Evolutionary conservation across 2,888 invertebrate genomes (phyloP).

Genomic region (Pseudoips prasinana): DNA sequence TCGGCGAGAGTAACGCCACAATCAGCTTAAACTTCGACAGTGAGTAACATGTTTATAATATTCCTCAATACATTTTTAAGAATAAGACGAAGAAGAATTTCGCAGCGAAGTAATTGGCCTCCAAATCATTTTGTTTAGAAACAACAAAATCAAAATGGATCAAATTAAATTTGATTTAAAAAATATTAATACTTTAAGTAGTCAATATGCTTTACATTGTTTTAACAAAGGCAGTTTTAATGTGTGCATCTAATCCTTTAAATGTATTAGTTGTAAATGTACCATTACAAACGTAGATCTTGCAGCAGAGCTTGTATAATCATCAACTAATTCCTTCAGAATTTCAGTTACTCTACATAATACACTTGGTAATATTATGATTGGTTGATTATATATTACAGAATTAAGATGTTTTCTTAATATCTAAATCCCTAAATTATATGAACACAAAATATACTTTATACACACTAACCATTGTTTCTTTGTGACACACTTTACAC

Average conservation of each 20-base stretch:
- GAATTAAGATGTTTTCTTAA: slow-evolving; percentile 77
- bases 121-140: not conserved
- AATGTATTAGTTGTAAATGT: slow-evolving; percentile 46
- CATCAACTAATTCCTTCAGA: slow-evolving; percentile 69
- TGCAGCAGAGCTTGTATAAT: slow-evolving; percentile 72
- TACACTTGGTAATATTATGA: slow-evolving; percentile 47
- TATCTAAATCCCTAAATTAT: slow-evolving; percentile 20
- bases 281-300: slow-evolving; percentile 63
- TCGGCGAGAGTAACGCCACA: slow-evolving; percentile 98
- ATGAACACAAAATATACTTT: slow-evolving; percentile 23
- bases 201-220: slow-evolving; percentile 43
- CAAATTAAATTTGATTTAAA: slow-evolving; percentile 11
- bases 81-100: slow-evolving; percentile 3
- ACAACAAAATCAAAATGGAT: slow-evolving; percentile 4
- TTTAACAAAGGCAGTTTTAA: slow-evolving; percentile 53
- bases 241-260: slow-evolving; percentile 66
- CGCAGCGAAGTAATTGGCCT: slow-evolving; percentile 3
- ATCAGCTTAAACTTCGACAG: slow-evolving; percentile 99
- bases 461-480: slow-evolving; percentile 23
- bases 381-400: slow-evolving; percentile 39
- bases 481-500: slow-evolving; percentile 21
- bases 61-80: not conserved
- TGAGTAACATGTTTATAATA: slow-evolving; percentile 82
- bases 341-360: slow-evolving; percentile 63
- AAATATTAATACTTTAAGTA: no score